Evolutionary conservation across 1,140 invertebrate species (phyloP).

Genomic region (Platorchestia sp.): DNA sequence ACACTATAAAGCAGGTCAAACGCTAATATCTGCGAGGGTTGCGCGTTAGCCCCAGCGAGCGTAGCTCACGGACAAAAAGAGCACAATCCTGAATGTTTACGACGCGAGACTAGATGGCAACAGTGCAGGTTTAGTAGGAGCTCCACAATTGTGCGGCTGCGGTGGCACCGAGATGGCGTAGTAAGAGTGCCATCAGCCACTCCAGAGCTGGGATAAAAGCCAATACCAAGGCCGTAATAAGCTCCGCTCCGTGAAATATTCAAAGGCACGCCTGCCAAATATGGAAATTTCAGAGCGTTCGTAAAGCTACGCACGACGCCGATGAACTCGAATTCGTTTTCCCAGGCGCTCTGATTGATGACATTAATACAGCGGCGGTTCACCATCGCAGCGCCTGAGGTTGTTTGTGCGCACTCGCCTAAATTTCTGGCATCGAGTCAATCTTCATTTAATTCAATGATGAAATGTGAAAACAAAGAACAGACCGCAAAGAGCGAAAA

Average conservation of each 20-base stretch:
- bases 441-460: background rate
- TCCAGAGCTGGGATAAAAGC: constrained; percentile 11
- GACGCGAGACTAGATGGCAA: background rate
- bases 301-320: background rate
- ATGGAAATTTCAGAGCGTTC: constrained; percentile 26
- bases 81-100: background rate
- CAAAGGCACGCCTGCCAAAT: constrained; percentile 36
- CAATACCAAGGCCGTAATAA: constrained; percentile 44
- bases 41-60: background rate
- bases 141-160: background rate
- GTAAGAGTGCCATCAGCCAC: constrained; percentile 29
- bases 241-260: constrained; percentile 24
- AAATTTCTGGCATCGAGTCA: background rate
- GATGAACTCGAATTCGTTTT: constrained; percentile 35
- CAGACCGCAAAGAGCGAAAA: background rate
- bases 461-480: background rate
- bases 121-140: background rate
- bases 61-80: background rate
- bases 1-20: background rate
- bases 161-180: background rate
- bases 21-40: background rate
- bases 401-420: background rate
- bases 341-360: constrained; percentile 9
- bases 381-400: background rate
- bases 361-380: background rate